phyloP scores from a whole-genome alignment of 2,888 invertebrate genomes.

The Nemapogon koenigi region DNA sequence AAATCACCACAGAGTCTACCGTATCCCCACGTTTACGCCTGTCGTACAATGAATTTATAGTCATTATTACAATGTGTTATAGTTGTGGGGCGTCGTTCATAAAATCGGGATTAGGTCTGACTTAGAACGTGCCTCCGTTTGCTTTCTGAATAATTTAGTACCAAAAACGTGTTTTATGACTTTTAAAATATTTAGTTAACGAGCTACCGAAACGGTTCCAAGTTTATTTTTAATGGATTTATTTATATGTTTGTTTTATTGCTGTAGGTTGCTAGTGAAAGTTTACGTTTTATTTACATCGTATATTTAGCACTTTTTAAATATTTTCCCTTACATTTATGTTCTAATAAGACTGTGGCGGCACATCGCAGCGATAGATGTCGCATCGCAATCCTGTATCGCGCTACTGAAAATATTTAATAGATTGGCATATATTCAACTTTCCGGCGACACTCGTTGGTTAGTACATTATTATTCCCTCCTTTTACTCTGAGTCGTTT shows the following conservation, averaged over 20 bases:
- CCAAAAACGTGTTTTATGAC: conserved; percentile 3
- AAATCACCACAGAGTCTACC: conserved; percentile 3
- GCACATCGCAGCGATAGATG: too few relatives aligned
- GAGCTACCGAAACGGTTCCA: neutral
- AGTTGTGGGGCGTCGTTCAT: conserved; percentile 4
- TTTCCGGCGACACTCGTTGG: too few relatives aligned
- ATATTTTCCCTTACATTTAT: too few relatives aligned
- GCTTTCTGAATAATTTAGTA: conserved; percentile 6
- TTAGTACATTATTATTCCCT: too few relatives aligned
- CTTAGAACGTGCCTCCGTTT: neutral
- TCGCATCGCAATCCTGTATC: too few relatives aligned
- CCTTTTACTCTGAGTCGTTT: too few relatives aligned
- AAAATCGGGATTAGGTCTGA: conserved; percentile 1
- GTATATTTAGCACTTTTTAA: too few relatives aligned
- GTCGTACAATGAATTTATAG: conserved; percentile 39
- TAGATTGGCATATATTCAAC: too few relatives aligned
- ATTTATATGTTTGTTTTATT: neutral
- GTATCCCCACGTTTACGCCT: conserved; percentile 28
- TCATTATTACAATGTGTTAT: conserved; percentile 11
- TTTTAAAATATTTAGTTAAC: conserved; percentile 2
- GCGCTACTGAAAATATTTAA: too few relatives aligned
- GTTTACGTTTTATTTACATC: conserved; percentile 2
- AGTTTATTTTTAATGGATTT: conserved; percentile 5
- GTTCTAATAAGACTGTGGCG: too few relatives aligned
- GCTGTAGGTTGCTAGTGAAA: conserved; percentile 7